phyloP scores from a whole-genome alignment of 1,140 invertebrate species.

The Eulimnadia texana region DNA sequence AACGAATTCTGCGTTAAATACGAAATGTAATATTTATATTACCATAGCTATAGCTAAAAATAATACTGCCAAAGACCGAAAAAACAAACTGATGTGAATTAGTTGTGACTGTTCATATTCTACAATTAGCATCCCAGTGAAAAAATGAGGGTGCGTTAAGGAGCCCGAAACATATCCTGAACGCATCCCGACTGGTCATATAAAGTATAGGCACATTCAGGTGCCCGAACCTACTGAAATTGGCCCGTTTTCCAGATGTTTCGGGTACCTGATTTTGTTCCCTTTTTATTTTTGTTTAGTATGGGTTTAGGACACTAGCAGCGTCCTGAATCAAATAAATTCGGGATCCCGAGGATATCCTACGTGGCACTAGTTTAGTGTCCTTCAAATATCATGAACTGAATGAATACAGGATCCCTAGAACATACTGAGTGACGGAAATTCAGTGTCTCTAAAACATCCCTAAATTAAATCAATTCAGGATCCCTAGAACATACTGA shows the following conservation, averaged over 20 bases:
- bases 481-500: background rate
- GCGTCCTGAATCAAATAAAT: background rate
- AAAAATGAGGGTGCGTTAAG: background rate
- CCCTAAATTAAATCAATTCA: background rate
- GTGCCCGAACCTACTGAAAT: background rate
- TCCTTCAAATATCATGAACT: background rate
- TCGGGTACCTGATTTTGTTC: background rate
- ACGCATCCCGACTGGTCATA: background rate
- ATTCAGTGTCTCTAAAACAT: background rate
- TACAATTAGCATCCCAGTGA: no score
- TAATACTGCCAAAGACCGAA: no score
- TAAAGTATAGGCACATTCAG: background rate
- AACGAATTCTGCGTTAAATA: no score
- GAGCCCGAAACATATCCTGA: background rate
- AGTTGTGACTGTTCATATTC: no score
- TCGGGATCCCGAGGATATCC: background rate
- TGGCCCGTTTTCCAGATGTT: background rate
- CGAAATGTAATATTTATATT: no score
- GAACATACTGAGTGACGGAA: background rate
- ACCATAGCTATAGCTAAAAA: no score
- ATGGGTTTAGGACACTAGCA: background rate
- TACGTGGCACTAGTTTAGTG: background rate
- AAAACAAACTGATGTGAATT: no score
- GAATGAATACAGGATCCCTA: background rate
- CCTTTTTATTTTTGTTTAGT: background rate